Percentiles rank a stretch among this genome's conserved stretches.
Evolutionary conservation across 2,113 vertebrate species (phyloP).

Genomic region (Clinocottus analis): DNA sequence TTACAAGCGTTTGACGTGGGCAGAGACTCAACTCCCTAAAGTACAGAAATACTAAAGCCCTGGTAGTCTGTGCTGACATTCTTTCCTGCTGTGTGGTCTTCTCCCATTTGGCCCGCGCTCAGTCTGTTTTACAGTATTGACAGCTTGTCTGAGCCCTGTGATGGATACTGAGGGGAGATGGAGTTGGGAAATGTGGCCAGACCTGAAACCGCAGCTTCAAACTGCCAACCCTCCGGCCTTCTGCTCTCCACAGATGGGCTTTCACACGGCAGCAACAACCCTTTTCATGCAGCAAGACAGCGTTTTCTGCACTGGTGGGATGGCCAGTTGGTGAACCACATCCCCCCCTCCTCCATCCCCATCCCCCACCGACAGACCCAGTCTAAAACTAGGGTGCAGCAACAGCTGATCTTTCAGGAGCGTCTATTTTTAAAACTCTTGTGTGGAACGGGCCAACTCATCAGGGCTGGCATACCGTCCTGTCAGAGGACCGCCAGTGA

Average conservation of each 20-base stretch:
- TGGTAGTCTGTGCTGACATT: slow-evolving; percentile 24
- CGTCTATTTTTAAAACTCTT: slow-evolving; percentile 83
- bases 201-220: neutral
- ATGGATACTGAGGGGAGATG: neutral
- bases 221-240: neutral
- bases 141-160: neutral
- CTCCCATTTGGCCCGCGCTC: neutral
- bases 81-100: slow-evolving; percentile 52
- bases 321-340: slow-evolving; percentile 32
- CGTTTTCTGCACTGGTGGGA: slow-evolving; percentile 2
- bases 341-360: neutral
- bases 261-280: neutral
- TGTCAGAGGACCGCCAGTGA: slow-evolving; percentile 57
- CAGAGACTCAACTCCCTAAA: slow-evolving; percentile 10
- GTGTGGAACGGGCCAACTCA: slow-evolving; percentile 75
- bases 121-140: slow-evolving; percentile 7
- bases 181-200: neutral
- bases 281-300: neutral
- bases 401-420: slow-evolving; percentile 81
- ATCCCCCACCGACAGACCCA: slow-evolving; percentile 43
- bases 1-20: slow-evolving; percentile 46
- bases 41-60: neutral
- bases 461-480: slow-evolving; percentile 70
- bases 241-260: neutral
- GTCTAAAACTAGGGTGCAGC: slow-evolving; percentile 65